Base-by-base conservation (phyloP, 2,888 invertebrate species). In the Theretra japonica region DNA sequence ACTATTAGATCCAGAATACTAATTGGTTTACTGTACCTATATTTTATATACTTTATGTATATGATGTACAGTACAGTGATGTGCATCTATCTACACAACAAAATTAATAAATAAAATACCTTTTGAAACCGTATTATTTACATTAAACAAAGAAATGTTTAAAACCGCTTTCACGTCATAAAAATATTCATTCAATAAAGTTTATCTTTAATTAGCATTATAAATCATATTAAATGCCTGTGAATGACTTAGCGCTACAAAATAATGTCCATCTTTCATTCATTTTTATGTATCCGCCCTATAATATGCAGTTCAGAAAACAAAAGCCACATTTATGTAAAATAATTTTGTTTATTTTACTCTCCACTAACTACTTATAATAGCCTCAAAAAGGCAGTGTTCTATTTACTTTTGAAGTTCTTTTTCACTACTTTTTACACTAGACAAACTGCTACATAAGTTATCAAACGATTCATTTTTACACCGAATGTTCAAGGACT, bases 401-500 rank as follows among this genome's bases (percentile, higher is more conserved):
- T 25, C n/a, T 41, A 19, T 68, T 28, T 28, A 28, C 25, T 50
- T n/a, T 25, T 50, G 25, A 25, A 23, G 68, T 68, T 25, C 23
- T 19, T 70, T 69, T 73, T 74, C 65, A 73, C 70, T 75, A 79
- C 75, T 80, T 75, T 79, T 77, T 76, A 77, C 23, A 23, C 79
- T 74, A 76, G 75, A 80, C 72, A 95, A 86, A 77, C 94, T 92
- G 72, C 89, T 85, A 78, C 95, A 92, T 70, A 95, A 90, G 59
- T 86, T 88, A 79, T 95, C 95, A 75, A 95, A 95, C 56, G 88
- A 82, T 30, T 95, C 92, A 78, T 89, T 94, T 78, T 91, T 94
- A 78, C 95, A 95, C 73, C 91, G 90, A 62, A 94, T 84, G 82
- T 94, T 94, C 73, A 95, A 85, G 69, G 95, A 95, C 78, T 96